A percentile compares a stretch with the other conserved stretches of the same genome.
These are phyloP conservation scores for Salvator merianae DNA, from an alignment of 2,113 vertebrate genomes.

Conservation along the genomic window DNA sequence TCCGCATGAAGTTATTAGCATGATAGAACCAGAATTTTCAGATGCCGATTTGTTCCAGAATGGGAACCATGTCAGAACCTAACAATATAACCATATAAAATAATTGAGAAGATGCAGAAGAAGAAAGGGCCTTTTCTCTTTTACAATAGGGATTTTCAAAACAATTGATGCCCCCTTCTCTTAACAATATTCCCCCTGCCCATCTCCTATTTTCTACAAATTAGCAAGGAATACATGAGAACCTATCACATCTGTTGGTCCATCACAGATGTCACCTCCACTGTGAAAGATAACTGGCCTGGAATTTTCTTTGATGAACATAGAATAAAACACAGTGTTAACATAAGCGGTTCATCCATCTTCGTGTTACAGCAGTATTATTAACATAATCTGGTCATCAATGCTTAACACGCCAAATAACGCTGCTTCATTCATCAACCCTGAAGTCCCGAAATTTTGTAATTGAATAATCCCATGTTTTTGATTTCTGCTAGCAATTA, in stretches of 20 bases:
- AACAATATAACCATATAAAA: constrained; percentile 39
- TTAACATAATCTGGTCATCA: constrained; percentile 10
- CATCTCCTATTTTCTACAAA: background rate
- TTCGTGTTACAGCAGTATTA: constrained; percentile 15
- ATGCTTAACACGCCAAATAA: constrained; percentile 18
- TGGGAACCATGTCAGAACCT: constrained; percentile 29
- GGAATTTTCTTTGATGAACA: constrained; percentile 54
- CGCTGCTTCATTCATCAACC: background rate
- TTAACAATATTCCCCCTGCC: constrained; percentile 41
- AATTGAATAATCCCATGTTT: constrained; percentile 28
- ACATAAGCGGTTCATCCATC: constrained; percentile 30
- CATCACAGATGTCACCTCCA: constrained; percentile 5
- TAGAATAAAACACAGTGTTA: constrained; percentile 38
- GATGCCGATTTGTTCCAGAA: constrained; percentile 48
- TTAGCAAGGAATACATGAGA: constrained; percentile 50
- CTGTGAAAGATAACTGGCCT: constrained; percentile 56
- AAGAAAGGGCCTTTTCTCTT: background rate
- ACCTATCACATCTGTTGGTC: constrained; percentile 27
- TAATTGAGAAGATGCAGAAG: constrained; percentile 27
- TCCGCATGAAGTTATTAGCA: constrained; percentile 27
- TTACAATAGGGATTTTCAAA: constrained; percentile 30
- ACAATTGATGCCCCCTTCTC: background rate
- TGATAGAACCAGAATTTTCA: constrained; percentile 39
- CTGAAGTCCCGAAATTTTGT: background rate
- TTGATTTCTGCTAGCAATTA: constrained; percentile 18